A percentile compares a stretch with the other conserved stretches of the same genome.
Conservation (phyloP, 2,113 vertebrate genomes). For the Neogobius melanostomus region DNA sequence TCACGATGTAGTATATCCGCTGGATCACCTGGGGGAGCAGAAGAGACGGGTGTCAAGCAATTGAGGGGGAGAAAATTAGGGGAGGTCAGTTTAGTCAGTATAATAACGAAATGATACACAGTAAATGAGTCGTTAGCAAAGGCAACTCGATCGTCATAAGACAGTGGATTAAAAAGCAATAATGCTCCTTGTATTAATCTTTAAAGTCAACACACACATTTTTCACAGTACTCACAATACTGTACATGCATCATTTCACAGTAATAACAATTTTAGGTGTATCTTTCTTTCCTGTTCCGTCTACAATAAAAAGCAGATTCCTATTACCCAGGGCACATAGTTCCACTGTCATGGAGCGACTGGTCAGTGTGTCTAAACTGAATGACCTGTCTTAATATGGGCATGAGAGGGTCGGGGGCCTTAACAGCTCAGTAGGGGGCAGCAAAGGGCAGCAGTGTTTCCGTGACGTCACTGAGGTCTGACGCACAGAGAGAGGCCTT, state of each 20-base stretch:
- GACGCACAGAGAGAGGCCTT: slow-evolving; percentile 23
- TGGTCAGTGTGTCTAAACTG: slow-evolving; percentile 40
- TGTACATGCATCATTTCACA: no score
- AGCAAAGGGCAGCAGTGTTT: slow-evolving; percentile 59
- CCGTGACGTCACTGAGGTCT: slow-evolving; percentile 62
- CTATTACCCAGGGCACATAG: neutral
- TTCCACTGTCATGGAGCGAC: slow-evolving; percentile 39
- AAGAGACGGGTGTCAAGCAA: neutral
- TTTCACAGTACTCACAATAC: no score
- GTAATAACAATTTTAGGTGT: no score
- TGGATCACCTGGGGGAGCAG: slow-evolving; percentile 87
- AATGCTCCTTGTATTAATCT: no score
- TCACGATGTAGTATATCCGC: slow-evolving; percentile 97
- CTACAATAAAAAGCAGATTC: neutral
- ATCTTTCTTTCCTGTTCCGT: no score
- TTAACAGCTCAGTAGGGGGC: slow-evolving; percentile 7
- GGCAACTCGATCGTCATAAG: no score
- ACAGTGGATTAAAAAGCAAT: no score
- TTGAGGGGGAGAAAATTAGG: no score
- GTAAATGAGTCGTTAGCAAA: no score
- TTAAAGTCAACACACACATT: no score
- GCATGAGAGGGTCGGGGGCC: slow-evolving; percentile 36
- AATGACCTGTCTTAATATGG: slow-evolving; percentile 75
- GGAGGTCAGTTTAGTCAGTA: no score
- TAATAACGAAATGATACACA: no score